Evolutionary conservation across 2,888 invertebrate species (phyloP).

Genomic region (Drosophila suboccidentalis): DNA sequence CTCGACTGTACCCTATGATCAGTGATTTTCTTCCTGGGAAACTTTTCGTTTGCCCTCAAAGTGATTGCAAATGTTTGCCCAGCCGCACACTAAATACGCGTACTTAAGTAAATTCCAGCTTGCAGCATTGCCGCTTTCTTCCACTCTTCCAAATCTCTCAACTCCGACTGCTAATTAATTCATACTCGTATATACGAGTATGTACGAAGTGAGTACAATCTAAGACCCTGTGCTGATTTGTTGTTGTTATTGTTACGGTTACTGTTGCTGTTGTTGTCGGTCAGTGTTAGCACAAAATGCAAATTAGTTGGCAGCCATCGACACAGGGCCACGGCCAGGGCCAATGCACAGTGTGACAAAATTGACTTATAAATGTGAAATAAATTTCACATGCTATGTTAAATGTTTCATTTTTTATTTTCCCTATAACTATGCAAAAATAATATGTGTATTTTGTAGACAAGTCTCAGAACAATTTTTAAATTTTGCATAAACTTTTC

Average conservation of each 20-base stretch:
- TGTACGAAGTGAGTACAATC: too few species aligned
- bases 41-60: constrained; percentile 48
- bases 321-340: constrained; percentile 21
- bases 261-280: constrained; percentile 45
- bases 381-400: background rate
- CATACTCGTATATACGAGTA: constrained; percentile 42
- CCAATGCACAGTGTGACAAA: constrained; percentile 20
- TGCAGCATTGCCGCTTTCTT: background rate
- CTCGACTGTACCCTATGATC: constrained; percentile 53
- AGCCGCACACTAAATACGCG: constrained; percentile 43
- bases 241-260: constrained; percentile 46
- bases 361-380: background rate
- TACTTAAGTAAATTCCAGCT: constrained; percentile 19
- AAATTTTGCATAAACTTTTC: background rate
- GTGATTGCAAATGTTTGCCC: constrained; percentile 75
- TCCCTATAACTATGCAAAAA: too few species aligned
- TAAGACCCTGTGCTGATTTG: constrained; percentile 61
- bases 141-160: constrained; percentile 5
- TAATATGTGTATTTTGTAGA: too few species aligned
- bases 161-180: constrained; percentile 58
- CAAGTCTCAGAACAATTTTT: too few species aligned
- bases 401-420: background rate
- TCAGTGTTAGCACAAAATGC: constrained; percentile 56
- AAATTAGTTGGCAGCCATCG: constrained; percentile 55
- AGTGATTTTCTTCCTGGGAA: constrained; percentile 65